These are phyloP conservation scores for Drosophila pectinifera DNA, from an alignment of 1,140 invertebrate genomes.

Conservation along the genomic window DNA sequence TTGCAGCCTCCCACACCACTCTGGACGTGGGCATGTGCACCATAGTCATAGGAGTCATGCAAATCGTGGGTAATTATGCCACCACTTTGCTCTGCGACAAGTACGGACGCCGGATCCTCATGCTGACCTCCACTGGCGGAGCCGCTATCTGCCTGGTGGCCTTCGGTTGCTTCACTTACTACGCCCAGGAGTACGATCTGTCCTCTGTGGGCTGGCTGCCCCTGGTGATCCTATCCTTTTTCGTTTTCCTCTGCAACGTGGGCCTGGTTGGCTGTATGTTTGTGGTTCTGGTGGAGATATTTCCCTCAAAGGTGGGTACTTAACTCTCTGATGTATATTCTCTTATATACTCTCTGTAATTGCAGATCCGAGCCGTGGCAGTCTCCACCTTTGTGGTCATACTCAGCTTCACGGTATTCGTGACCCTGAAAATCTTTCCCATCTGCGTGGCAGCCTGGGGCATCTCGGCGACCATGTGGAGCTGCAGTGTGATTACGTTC, in stretches of 20 bases:
- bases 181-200: slow-evolving; percentile 30
- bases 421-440: slow-evolving; percentile 70
- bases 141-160: slow-evolving; percentile 36
- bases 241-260: slow-evolving; percentile 68
- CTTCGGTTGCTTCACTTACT: slow-evolving; percentile 54
- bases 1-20: slow-evolving; percentile 87
- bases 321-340: accelerated
- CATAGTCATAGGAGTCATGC: slow-evolving; percentile 86
- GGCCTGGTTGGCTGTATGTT: slow-evolving; percentile 73
- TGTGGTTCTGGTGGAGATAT: slow-evolving; percentile 68
- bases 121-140: slow-evolving; percentile 55
- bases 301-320: slow-evolving; percentile 62
- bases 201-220: slow-evolving; percentile 64
- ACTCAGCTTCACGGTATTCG: slow-evolving; percentile 58
- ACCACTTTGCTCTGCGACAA: slow-evolving; percentile 66
- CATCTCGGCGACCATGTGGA: slow-evolving; percentile 57
- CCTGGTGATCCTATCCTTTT: slow-evolving; percentile 53
- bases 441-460: slow-evolving; percentile 55
- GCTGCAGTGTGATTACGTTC: slow-evolving; percentile 47
- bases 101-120: slow-evolving; percentile 57
- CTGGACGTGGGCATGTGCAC: slow-evolving; percentile 86
- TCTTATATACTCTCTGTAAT: not conserved
- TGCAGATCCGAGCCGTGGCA: slow-evolving; percentile 64
- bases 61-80: slow-evolving; percentile 79
- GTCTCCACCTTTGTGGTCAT: slow-evolving; percentile 57